Evolutionary conservation across 1,140 invertebrate species (phyloP).

Genomic region (Sitobion miscanthi): DNA sequence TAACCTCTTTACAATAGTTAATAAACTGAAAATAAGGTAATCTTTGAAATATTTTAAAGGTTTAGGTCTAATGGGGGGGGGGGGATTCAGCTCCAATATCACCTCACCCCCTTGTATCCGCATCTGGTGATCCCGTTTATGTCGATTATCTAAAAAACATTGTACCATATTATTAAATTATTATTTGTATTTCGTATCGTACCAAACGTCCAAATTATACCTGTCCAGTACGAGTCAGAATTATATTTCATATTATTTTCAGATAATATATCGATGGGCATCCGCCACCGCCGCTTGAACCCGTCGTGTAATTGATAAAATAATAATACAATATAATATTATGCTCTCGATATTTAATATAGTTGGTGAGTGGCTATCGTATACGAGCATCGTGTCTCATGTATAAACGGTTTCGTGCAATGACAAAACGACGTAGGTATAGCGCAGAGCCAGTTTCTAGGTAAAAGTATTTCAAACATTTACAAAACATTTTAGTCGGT

Average conservation of each 20-base stretch:
- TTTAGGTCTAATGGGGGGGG: too few relatives aligned
- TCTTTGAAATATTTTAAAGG: too few relatives aligned
- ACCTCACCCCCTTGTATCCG: too few relatives aligned
- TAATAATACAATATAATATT: not conserved
- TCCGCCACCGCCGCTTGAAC: not conserved
- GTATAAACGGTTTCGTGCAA: not conserved
- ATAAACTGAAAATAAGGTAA: too few relatives aligned
- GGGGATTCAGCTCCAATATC: too few relatives aligned
- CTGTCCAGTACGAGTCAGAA: not conserved
- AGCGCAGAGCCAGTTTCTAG: not conserved
- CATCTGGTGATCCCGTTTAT: too few relatives aligned
- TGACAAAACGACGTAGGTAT: not conserved
- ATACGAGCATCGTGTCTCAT: not conserved
- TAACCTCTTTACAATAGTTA: too few relatives aligned
- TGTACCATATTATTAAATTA: too few relatives aligned
- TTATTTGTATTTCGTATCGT: too few relatives aligned
- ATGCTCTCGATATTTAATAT: not conserved
- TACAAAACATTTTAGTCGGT: not conserved
- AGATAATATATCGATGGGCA: too few relatives aligned
- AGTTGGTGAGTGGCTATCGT: not conserved
- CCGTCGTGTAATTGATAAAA: not conserved
- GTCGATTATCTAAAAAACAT: too few relatives aligned
- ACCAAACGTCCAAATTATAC: not conserved
- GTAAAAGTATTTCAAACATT: conserved; percentile 20
- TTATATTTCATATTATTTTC: too few relatives aligned